Evolutionary conservation across 2,113 vertebrate genomes (phyloP), one percentile per base, ranked within the genome.

Genomic region (Tachysurus vachellii): DNA sequence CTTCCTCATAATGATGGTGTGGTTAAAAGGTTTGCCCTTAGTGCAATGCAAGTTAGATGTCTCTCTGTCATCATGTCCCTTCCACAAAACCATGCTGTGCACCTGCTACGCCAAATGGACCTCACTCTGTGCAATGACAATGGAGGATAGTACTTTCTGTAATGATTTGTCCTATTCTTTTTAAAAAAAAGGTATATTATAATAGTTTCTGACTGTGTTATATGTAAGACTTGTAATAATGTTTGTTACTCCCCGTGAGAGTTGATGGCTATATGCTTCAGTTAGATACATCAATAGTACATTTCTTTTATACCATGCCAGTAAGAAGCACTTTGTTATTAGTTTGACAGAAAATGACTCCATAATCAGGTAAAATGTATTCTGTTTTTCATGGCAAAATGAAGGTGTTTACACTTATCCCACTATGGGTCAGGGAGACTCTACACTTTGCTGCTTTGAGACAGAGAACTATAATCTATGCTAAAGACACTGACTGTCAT

Each of bases 401-500:
- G 89, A 92, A 91, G 88, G 91, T 91, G 91, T 93, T 93, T 92
- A 93, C 91, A 92, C 89, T 92, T 91, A 91, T 91, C 86, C 90
- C 80, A 79, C 85, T 89, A 86, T 91, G 91, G 93, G 92, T 94
- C 94, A 92, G 89, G 90, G 87, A 89, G 91, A 92, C 90, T 88
- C 92, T 87, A 89, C 92, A 93, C 94, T 94, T 93, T 94, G 93
- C 92, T 94, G 92, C 92, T 93, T 93, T 91, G 92, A 90, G 90
- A 89, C 91, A 88, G 89, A 89, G 92, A 92, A 92, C 94, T 94
- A 92, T 95, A 95, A 95, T 95, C 94, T 94, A 79, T 88, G 85
- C 91, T 91, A 87, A 88, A 91, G 85, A 91, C 93, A 90, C 92
- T 95, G 94, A 92, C 95, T 94, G 93, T 94, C 94, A 95, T 96